Conservation (phyloP, 2,797 vertebrate genomes). For the Galago senegalensis region DNA sequence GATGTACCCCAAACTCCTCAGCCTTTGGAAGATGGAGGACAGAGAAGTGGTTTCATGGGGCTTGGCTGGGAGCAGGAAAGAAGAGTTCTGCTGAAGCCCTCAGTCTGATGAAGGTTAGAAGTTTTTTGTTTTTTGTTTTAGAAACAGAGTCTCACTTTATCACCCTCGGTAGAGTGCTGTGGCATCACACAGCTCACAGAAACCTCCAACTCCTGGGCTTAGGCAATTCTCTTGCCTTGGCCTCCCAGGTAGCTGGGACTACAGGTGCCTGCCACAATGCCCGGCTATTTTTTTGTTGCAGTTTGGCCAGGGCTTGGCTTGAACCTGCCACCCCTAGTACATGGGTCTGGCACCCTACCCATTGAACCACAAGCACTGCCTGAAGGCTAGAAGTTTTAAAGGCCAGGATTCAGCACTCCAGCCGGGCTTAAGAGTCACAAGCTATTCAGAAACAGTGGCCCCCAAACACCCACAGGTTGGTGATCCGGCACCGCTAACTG, state of each 20-base stretch:
- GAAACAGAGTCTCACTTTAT: no score
- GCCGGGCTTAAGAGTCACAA: not conserved
- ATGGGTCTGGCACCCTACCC: no score
- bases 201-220: no score
- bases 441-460: not conserved
- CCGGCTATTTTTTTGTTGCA: no score
- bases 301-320: no score
- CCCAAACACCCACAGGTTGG: not conserved
- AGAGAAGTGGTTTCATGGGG: not conserved
- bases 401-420: not conserved
- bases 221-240: no score
- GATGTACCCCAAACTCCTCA: not conserved
- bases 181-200: no score
- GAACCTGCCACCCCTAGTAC: no score
- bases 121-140: not conserved
- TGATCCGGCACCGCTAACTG: not conserved
- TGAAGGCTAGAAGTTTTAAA: not conserved
- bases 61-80: not conserved
- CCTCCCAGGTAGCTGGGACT: no score
- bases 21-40: not conserved
- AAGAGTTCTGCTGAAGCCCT: not conserved
- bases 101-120: not conserved
- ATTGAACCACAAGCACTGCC: not conserved
- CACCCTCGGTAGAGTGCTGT: no score
- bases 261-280: no score